A percentile compares a stretch with the other conserved stretches of the same genome.
These are phyloP conservation scores for Chrysoperla carnea DNA, from an alignment of 1,140 invertebrate genomes.

Conservation along the genomic window DNA sequence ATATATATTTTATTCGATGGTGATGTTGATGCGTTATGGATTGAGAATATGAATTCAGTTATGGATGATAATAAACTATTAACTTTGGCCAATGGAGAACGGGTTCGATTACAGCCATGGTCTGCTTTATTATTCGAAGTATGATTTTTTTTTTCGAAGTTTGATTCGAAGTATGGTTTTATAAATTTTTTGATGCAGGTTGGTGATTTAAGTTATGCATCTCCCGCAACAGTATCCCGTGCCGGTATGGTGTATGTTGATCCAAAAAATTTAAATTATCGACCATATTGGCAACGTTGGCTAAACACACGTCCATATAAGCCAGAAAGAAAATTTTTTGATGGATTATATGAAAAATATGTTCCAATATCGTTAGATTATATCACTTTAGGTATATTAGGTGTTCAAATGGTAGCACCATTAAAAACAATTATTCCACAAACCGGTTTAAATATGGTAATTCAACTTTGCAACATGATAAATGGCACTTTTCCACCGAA, in stretches of 20 bases:
- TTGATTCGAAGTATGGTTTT: neutral
- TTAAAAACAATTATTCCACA: conserved; percentile 66
- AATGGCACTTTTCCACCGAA: conserved; percentile 39
- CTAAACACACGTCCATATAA: conserved; percentile 31
- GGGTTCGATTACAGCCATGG: conserved; percentile 63
- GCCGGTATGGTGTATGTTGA: conserved; percentile 90
- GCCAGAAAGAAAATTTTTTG: conserved; percentile 33
- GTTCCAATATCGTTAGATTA: conserved; percentile 48
- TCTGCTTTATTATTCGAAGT: conserved; percentile 80
- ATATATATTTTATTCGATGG: conserved; percentile 83
- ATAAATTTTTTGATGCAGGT: conserved; percentile 28
- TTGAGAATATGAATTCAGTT: conserved; percentile 92
- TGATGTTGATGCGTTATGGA: conserved; percentile 84
- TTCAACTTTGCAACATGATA: conserved; percentile 66
- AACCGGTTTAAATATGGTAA: conserved; percentile 71
- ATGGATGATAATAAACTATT: conserved; percentile 88
- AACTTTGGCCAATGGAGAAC: conserved; percentile 77
- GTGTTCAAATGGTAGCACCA: conserved; percentile 50
- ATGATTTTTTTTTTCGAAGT: conserved; percentile 4
- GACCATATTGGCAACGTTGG: conserved; percentile 72
- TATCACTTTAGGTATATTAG: conserved; percentile 58
- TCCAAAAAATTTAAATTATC: conserved; percentile 72
- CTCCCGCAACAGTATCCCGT: conserved; percentile 77
- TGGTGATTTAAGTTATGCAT: conserved; percentile 74
- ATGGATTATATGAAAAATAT: conserved; percentile 51